These are phyloP conservation scores for Atlantisia rogersi DNA, from an alignment of 2,113 vertebrate species.

Conservation along the genomic window DNA sequence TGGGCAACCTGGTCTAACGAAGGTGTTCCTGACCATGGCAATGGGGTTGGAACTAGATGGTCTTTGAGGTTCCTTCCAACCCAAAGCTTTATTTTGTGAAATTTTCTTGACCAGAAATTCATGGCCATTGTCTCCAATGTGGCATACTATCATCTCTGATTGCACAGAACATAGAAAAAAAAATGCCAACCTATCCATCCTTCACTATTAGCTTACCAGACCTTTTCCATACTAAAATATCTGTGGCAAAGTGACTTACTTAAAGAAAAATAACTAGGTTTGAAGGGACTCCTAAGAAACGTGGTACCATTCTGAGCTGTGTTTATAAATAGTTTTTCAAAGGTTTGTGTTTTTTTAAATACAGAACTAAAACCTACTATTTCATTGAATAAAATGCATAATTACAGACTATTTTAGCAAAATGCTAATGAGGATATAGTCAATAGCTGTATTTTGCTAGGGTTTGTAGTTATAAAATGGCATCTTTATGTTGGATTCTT, in stretches of 20 bases:
- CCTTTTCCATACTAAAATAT: neutral
- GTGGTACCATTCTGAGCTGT: neutral
- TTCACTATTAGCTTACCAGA: neutral
- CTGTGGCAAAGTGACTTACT: neutral
- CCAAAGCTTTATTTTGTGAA: no score
- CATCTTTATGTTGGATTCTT: neutral
- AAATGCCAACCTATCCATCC: neutral
- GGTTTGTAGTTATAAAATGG: neutral
- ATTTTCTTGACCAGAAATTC: neutral
- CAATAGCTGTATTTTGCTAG: neutral
- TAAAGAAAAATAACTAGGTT: neutral
- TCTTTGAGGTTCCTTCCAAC: no score
- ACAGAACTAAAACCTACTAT: neutral
- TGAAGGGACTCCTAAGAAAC: neutral
- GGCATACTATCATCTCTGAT: neutral
- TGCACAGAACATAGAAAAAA: neutral
- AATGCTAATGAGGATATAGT: neutral
- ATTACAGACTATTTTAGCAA: neutral
- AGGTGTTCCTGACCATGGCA: no score
- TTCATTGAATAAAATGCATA: neutral
- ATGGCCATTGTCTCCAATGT: neutral
- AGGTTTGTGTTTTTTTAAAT: no score
- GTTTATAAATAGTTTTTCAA: neutral
- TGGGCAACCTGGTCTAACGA: no score
- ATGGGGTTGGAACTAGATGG: no score